Base-by-base conservation (phyloP, 2,797 vertebrate genomes). In the Lophotriccus pileatus region DNA sequence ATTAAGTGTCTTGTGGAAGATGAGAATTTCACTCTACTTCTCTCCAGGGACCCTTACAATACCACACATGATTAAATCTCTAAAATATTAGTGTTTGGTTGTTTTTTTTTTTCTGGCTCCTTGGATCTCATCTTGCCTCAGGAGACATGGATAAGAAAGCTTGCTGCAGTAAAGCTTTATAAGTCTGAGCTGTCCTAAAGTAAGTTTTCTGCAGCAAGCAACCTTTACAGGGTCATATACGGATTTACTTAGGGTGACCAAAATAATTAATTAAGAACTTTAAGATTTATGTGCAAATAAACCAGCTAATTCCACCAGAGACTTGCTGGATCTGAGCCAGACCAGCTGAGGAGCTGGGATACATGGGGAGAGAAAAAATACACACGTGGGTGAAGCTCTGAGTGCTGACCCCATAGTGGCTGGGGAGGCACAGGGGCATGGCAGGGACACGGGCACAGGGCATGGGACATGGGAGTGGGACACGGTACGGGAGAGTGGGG, bases 381-480 rank as follows among this genome's bases (percentile, higher is more conserved):
- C 34, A 4, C 12, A 0, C 0, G 0, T 30, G 44, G 23, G 21
- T 27, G n/a, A 34, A 49, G 30, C 22, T 50, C 52, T 2, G 2
- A n/a, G 55, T 5, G 23, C 22, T 32, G 73, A 43, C 22, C 41
- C 64, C 0, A 1, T 44, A 47, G 50, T 0, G 3, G n/a, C 43
- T 27, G 53, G 64, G 18, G 76, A 50, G 32, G 41, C 21, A 36
- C 36, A 12, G 34, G 56, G 58, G 30, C 15, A 2, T 14, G 32
- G 30, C 30, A 64, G 41, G 32, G 23, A 44, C 22, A n/a, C 9
- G 32, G 32, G 62, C 41, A 64, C 28, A 43, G 60, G 39, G 30
- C 60, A 63, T 11, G 24, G 56, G 69, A 27, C 13, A 2, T 10
- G 49, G 69, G 28, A 9, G 1, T 41, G 36, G 37, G 70, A 36